Percentiles rank a stretch among this genome's conserved stretches.
phyloP scores from a whole-genome alignment of 2,888 invertebrate genomes.

The Byasa hedistus region DNA sequence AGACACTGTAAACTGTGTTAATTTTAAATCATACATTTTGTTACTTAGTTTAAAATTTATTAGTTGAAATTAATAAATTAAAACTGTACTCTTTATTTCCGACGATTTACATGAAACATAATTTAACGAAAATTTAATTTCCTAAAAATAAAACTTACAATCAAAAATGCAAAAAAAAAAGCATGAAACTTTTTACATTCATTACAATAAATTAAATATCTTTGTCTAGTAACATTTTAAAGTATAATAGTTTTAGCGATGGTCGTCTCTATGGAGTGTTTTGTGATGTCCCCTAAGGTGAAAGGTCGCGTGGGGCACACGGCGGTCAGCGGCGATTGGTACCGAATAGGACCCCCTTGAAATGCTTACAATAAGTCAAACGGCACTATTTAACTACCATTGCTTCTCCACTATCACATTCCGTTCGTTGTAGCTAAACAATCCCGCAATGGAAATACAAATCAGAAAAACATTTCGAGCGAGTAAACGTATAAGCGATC shows the following conservation, averaged over 20 bases:
- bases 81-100: no score
- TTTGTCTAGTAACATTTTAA: neutral
- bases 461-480: neutral
- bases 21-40: no score
- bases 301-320: conserved; percentile 73
- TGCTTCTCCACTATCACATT: conserved; percentile 3
- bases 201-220: neutral
- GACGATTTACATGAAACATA: no score
- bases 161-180: no score
- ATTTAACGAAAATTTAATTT: no score
- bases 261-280: conserved; percentile 42
- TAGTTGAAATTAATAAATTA: no score
- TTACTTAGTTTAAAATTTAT: no score
- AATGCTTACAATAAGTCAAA: conserved; percentile 3
- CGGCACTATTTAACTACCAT: conserved; percentile 3
- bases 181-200: no score
- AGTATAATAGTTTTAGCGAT: neutral
- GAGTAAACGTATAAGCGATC: conserved; percentile 1
- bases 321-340: conserved; percentile 75
- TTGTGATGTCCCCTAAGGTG: conserved; percentile 66
- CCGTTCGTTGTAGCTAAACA: neutral
- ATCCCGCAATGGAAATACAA: conserved; percentile 13
- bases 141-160: no score
- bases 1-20: no score
- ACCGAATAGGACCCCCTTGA: conserved; percentile 58